Evolutionary conservation across 2,888 invertebrate genomes (phyloP).

Genomic region (Brachynemurus nebulosus): DNA sequence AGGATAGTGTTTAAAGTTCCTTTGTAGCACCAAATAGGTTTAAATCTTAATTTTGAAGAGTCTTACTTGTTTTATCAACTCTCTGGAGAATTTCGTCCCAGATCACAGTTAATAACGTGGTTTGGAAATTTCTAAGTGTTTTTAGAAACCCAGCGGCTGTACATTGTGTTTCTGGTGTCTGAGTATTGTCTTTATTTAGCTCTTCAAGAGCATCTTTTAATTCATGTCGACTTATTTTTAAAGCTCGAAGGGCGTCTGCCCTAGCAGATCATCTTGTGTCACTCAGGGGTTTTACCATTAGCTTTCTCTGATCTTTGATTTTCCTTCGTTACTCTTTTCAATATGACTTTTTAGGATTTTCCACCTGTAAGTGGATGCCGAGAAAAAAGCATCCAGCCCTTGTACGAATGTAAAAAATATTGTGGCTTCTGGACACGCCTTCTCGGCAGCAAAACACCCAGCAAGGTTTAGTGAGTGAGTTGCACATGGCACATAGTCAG

Average conservation of each 20-base stretch:
- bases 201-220: constrained; percentile 13
- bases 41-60: neutral
- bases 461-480: neutral
- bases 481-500: neutral
- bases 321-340: too few species aligned
- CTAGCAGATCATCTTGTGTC: constrained; percentile 7
- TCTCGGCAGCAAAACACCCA: neutral
- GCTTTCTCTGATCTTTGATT: neutral
- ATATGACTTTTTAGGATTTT: neutral
- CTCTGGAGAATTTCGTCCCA: constrained; percentile 1
- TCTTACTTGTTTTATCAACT: neutral
- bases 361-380: constrained; percentile 4
- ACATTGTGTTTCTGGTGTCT: too few species aligned
- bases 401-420: neutral
- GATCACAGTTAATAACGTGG: too few species aligned
- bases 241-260: neutral
- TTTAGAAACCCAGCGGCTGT: too few species aligned
- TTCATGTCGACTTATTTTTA: constrained; percentile 13
- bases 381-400: neutral
- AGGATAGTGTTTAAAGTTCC: constrained; percentile 6
- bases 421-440: neutral
- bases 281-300: neutral
- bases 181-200: too few species aligned
- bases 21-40: neutral
- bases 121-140: too few species aligned